phyloP scores from a whole-genome alignment of 2,888 invertebrate species.

The Chalcosyrphus nemorum region DNA sequence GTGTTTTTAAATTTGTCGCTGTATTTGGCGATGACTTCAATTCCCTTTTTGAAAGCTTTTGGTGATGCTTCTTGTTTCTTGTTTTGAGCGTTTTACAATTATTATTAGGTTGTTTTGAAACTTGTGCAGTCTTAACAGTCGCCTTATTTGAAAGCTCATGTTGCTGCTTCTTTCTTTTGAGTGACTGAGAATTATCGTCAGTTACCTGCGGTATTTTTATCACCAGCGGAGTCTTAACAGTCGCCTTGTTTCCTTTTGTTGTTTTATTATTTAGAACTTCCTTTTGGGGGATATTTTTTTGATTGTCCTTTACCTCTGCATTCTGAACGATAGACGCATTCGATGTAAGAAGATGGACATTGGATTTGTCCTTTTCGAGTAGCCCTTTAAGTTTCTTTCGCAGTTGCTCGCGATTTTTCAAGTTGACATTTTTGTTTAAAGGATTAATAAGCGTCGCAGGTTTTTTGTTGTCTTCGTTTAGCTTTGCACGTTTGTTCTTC shows the following conservation, averaged over 20 bases:
- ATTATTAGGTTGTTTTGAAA: too few species aligned
- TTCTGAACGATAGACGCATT: neutral
- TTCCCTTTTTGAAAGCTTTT: too few species aligned
- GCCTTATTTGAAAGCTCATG: too few species aligned
- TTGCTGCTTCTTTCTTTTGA: too few species aligned
- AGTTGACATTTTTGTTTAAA: neutral
- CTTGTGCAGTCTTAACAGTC: too few species aligned
- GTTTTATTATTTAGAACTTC: neutral
- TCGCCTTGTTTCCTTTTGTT: neutral
- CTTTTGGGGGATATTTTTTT: neutral
- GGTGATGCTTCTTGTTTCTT: neutral
- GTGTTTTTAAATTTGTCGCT: too few species aligned
- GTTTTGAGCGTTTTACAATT: too few species aligned
- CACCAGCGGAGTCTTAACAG: too few species aligned
- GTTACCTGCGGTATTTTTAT: too few species aligned
- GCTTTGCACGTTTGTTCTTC: conserved; percentile 18
- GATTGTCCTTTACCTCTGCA: neutral
- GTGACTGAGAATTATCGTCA: too few species aligned
- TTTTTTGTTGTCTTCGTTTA: too few species aligned
- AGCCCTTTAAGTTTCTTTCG: conserved; percentile 38
- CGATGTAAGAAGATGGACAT: neutral
- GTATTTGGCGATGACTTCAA: too few species aligned
- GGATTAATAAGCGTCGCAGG: neutral
- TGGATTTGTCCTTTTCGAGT: conserved; percentile 26
- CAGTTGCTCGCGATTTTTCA: conserved; percentile 38